Conservation (phyloP, 1,140 invertebrate genomes). For the Zelostemma sp. region DNA sequence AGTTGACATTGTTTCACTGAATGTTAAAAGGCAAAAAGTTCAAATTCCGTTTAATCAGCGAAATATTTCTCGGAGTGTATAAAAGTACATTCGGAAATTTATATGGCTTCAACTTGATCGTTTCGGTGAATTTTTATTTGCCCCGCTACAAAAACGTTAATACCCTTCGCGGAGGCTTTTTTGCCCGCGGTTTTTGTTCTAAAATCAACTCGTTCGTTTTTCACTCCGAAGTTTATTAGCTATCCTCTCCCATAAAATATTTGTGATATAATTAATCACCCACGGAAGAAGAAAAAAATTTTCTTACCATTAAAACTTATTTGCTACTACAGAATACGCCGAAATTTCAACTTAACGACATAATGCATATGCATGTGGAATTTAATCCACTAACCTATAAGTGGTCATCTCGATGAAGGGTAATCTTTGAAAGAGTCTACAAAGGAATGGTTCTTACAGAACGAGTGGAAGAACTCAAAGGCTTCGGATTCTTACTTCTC, state of each 20-base stretch:
- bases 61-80: too few species aligned
- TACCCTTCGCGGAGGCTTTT: neutral
- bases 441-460: conserved; percentile 10
- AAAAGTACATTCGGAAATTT: too few species aligned
- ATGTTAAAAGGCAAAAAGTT: too few species aligned
- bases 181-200: neutral
- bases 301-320: conserved; percentile 41
- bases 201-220: neutral
- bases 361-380: conserved; percentile 19
- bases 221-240: neutral
- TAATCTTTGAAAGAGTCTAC: conserved; percentile 26
- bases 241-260: conserved; percentile 1
- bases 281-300: neutral
- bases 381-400: conserved; percentile 53
- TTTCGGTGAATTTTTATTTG: too few species aligned
- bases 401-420: conserved; percentile 35
- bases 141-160: too few species aligned
- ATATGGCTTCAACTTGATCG: too few species aligned
- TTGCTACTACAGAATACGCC: conserved; percentile 38
- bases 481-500: conserved; percentile 61
- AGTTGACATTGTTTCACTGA: too few species aligned
- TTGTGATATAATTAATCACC: neutral
- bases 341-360: conserved; percentile 7
- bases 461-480: conserved; percentile 34
- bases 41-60: too few species aligned